Base-by-base conservation (phyloP, 2,113 vertebrate species). In the Pelodiscus sinensis region DNA sequence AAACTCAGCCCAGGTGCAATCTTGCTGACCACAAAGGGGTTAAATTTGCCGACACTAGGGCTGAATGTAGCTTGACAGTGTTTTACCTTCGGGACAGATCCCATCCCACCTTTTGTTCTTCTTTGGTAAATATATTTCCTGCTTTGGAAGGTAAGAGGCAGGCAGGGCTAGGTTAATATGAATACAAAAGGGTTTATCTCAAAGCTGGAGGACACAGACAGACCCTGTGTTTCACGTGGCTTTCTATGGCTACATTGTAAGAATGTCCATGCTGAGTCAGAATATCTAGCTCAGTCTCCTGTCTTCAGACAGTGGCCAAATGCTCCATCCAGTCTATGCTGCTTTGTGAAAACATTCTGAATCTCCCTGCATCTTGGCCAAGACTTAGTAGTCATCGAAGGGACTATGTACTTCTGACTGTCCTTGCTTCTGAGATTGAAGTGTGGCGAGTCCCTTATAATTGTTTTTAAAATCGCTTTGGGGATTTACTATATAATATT, bases 181-280 rank as follows among this genome's bases (percentile, higher is more conserved):
- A 77, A 55, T 65, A 91, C 31, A 84, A 84, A 94, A 82, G 81
- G 81, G 55, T 89, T 93, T 83, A 86, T 29, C 29, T 27, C 21
- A 89, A 82, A 87, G 85, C 75, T 94, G 90, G 87, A 93, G 94
- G 92, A 79, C 90, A 77, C 31, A 25, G 81, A 24, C 38, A 79
- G 90, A 6, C 2, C 89, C 54, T 85, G 62, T 27, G 81, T 85
- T 77, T 90, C 94, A 55, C 89, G 44, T 94, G 94, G 87, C 51
- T 88, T 71, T 85, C 44, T 84, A 58, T 82, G 75, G 65, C 55
- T 19, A 51, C 77, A 57, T 44, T 6, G 44, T 44, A 44, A 44
- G 44, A 44, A 44, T 44, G 44, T 44, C 44, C 44, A 44, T 6
- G 44, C 44, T 44, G 44, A 44, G 44, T 44, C 44, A 44, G 44